A percentile compares a stretch with the other conserved stretches of the same genome.
Conservation (phyloP, 2,888 invertebrate species). For the Fragum sueziense region DNA sequence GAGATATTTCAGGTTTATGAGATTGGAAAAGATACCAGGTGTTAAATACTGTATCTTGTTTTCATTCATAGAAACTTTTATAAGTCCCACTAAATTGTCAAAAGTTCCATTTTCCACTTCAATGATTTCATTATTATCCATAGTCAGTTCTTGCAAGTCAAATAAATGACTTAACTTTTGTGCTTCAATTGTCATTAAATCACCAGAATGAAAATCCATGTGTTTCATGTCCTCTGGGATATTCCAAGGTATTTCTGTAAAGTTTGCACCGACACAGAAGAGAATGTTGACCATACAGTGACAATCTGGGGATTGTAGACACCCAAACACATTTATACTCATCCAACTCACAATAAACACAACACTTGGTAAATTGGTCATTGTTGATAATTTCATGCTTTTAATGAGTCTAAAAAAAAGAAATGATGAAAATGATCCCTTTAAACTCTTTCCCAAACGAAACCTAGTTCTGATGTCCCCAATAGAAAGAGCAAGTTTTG, state of each 20-base stretch:
- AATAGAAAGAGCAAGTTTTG: too few relatives aligned
- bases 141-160: conserved; percentile 84
- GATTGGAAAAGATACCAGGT: conserved; percentile 41
- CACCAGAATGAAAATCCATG: background rate
- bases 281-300: conserved; percentile 37
- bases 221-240: conserved; percentile 32
- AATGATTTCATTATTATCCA: conserved; percentile 90
- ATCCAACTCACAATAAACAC: background rate
- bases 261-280: conserved; percentile 54
- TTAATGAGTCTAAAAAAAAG: background rate
- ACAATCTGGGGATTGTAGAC: background rate
- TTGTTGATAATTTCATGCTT: background rate
- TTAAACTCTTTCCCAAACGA: too few relatives aligned
- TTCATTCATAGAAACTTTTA: conserved; percentile 82
- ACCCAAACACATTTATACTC: background rate
- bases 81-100: conserved; percentile 90
- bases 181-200: background rate
- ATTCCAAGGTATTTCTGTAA: conserved; percentile 54
- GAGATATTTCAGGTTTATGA: conserved; percentile 79
- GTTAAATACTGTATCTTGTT: conserved; percentile 44
- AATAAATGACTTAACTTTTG: background rate
- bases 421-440: background rate
- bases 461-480: too few relatives aligned
- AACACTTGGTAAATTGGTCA: background rate
- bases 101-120: conserved; percentile 93